Evolutionary conservation across 2,113 vertebrate species (phyloP).

Genomic region (Diglossa brunneiventris): DNA sequence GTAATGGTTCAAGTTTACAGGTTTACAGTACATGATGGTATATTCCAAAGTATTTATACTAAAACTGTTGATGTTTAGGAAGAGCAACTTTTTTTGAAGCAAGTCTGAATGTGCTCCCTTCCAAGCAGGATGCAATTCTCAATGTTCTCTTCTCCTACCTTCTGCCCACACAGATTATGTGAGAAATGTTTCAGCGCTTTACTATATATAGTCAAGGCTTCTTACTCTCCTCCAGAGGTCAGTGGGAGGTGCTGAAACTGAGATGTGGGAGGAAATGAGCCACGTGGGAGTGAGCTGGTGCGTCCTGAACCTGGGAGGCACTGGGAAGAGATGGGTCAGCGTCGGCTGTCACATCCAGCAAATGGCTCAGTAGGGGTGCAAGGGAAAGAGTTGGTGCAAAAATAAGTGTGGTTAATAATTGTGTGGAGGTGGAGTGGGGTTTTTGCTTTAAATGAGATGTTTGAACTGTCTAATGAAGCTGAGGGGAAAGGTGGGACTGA

Average conservation of each 20-base stretch:
- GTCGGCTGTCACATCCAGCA: neutral
- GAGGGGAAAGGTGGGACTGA: neutral
- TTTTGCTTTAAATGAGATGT: neutral
- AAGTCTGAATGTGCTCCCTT: neutral
- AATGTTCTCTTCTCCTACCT: neutral
- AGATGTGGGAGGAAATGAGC: slow-evolving; percentile 5
- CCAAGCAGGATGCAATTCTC: neutral
- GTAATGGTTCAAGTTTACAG: neutral
- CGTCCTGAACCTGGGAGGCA: slow-evolving; percentile 1
- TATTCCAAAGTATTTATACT: neutral
- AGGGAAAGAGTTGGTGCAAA: neutral
- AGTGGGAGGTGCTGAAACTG: slow-evolving; percentile 25
- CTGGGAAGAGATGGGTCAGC: slow-evolving; percentile 17
- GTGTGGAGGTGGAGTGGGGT: neutral
- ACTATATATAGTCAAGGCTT: slow-evolving; percentile 23
- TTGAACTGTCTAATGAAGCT: neutral
- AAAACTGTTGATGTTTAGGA: neutral
- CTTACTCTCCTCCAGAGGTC: neutral
- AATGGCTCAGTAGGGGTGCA: neutral
- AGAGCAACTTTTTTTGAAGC: neutral
- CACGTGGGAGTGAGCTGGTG: neutral
- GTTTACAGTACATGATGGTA: neutral
- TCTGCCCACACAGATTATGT: neutral
- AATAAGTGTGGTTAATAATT: neutral
- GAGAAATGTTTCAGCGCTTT: neutral